Evolutionary conservation across 2,797 vertebrate species (phyloP).

Genomic region (Helicolenus hilgendorfi): DNA sequence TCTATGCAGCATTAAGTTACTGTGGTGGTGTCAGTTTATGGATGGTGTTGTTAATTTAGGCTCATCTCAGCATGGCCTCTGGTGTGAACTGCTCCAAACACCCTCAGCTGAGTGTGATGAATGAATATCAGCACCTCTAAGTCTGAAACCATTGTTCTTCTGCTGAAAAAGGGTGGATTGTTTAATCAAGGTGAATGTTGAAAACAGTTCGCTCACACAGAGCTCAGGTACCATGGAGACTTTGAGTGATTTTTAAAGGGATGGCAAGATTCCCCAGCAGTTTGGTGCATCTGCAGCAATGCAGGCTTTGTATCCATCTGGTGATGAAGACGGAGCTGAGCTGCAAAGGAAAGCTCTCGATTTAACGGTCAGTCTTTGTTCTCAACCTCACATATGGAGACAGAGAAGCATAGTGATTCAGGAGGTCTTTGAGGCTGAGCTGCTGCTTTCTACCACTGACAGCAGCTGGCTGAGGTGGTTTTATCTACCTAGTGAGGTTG

Average conservation of each 20-base stretch:
- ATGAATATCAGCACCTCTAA: background rate
- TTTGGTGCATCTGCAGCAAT: background rate
- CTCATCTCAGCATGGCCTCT: too few species aligned
- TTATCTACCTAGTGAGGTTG: background rate
- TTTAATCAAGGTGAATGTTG: too few species aligned
- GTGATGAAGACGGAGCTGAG: background rate
- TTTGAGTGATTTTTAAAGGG: background rate
- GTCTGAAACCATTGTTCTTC: background rate
- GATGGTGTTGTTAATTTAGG: too few species aligned
- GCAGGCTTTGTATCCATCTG: background rate
- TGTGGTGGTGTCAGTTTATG: too few species aligned
- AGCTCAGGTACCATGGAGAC: background rate
- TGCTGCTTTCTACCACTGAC: background rate
- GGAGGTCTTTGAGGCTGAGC: background rate
- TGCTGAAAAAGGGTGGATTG: background rate
- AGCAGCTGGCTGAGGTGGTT: background rate
- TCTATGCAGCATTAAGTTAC: too few species aligned
- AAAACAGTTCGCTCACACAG: background rate
- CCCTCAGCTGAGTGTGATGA: background rate
- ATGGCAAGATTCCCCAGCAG: background rate
- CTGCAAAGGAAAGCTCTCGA: background rate
- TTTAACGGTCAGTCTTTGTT: background rate
- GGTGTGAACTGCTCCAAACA: background rate
- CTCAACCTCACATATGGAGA: background rate
- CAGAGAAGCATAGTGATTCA: background rate